Base-by-base conservation (phyloP, 1,140 invertebrate species). In the Monomorium pharaonis region DNA sequence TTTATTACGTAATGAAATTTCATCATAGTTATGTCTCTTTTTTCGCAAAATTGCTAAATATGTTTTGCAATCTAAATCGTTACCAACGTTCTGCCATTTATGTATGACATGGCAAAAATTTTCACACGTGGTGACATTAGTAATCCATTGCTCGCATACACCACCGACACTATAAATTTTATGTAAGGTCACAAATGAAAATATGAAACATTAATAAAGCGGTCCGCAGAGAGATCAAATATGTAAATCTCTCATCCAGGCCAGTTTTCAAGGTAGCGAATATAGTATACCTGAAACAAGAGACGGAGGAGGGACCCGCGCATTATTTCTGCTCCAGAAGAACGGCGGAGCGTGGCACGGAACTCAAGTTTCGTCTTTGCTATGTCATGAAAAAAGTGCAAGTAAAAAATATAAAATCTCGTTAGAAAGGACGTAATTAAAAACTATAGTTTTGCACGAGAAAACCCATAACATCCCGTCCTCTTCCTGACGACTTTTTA, bases 171-270 rank as follows among this genome's bases (percentile, higher is more conserved):
- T 54, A 83, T 83, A 74, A 83, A 74, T 72, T 83, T 58, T 44
- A 44, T 51, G 69, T 54, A 33, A 44, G 37, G 54, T 42, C 67
- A 58, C 78, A 47, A 74, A 83, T 83, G 67, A 83, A 83, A 83
- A 37, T 72, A 30, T 83, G 54, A 83, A 83, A 83, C 18, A 33
- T 83, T 83, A 83, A 72, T 74, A 83, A 83, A 74, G 27, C 51
- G 14, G 12, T 18, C 67, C 67, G 24, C 67, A 27, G 37, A 44
- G 24, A 60, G 51, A 83, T 83, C 54, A 72, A 83, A 83, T 72
- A 83, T 72, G 67, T 62, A 83, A 83, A 83, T 69, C 42, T 54
- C 70, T 74, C 56, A 83, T 70, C 51, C n/a, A 56, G 27, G 63
- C 16, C 27, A 30, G 24, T 62, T 56, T 62, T 56, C 80, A 67